A percentile compares a stretch with the other conserved stretches of the same genome.
Conservation (phyloP, 2,797 vertebrate genomes). For the Varecia variegata region DNA sequence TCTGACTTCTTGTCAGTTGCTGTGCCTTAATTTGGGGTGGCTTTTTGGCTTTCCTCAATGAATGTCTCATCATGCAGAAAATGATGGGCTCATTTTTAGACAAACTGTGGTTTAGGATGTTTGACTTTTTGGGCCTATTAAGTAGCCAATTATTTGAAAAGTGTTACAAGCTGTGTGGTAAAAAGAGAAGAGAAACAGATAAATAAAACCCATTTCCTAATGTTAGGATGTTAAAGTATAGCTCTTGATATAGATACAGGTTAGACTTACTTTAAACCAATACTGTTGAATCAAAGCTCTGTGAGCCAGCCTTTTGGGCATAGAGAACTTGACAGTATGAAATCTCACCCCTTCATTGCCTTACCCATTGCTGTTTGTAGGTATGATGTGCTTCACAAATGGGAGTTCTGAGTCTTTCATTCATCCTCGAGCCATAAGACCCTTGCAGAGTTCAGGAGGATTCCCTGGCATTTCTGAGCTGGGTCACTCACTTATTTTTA, state of each 20-base stretch:
- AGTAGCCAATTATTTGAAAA: not conserved
- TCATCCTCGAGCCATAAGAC: not conserved
- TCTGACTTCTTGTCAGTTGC: constrained; percentile 20
- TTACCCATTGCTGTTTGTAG: not conserved
- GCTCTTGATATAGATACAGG: not conserved
- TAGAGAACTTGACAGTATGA: not conserved
- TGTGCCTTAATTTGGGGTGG: constrained; percentile 8
- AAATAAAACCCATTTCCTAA: not conserved
- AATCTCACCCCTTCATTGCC: not conserved
- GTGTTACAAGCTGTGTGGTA: not conserved
- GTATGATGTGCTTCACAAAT: not conserved
- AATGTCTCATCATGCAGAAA: not conserved
- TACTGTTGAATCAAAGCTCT: not conserved
- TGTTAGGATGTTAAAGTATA: not conserved
- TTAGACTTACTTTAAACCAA: not conserved
- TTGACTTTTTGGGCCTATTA: not conserved
- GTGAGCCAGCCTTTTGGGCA: not conserved
- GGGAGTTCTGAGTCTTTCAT: not conserved
- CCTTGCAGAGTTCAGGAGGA: not conserved
- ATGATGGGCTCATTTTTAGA: not conserved
- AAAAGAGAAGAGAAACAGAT: constrained; percentile 1
- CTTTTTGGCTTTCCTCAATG: not conserved
- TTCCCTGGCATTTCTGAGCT: not conserved
- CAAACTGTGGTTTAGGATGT: not conserved
- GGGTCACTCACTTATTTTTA: not conserved